phyloP scores from a whole-genome alignment of 2,797 vertebrate genomes.

The Pseudomugil gertrudae region DNA sequence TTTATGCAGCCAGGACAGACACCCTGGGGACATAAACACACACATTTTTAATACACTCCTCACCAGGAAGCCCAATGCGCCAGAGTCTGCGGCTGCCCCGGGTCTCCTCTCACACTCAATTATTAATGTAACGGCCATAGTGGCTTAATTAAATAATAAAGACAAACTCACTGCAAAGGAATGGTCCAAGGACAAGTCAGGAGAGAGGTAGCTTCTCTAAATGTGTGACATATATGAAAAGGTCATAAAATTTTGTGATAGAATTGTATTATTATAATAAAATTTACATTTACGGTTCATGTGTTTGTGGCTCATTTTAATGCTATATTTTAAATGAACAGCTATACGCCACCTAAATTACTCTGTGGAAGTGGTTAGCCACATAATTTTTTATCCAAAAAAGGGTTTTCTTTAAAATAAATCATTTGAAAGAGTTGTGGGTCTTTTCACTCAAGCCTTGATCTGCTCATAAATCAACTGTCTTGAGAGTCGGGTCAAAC shows the following conservation, averaged over 20 bases:
- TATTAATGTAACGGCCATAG: slow-evolving; percentile 86
- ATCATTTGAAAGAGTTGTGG: slow-evolving; percentile 64
- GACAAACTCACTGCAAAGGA: slow-evolving; percentile 81
- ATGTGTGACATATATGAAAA: slow-evolving; percentile 50
- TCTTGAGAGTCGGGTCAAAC: slow-evolving; percentile 73
- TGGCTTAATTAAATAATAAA: slow-evolving; percentile 88
- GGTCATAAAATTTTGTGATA: slow-evolving; percentile 41
- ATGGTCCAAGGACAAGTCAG: slow-evolving; percentile 79
- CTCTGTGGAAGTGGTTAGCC: slow-evolving; percentile 11
- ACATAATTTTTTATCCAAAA: slow-evolving; percentile 17
- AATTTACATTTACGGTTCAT: slow-evolving; percentile 28
- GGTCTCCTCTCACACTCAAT: slow-evolving; percentile 86
- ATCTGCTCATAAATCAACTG: slow-evolving; percentile 75
- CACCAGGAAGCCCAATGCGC: slow-evolving; percentile 82
- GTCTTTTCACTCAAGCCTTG: slow-evolving; percentile 61
- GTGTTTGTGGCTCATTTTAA: slow-evolving; percentile 10
- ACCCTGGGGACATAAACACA: slow-evolving; percentile 85
- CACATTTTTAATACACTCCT: slow-evolving; percentile 89
- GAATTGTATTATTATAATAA: slow-evolving; percentile 26
- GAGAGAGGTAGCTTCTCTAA: slow-evolving; percentile 54
- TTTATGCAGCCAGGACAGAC: slow-evolving; percentile 86
- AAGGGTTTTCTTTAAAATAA: slow-evolving; percentile 36
- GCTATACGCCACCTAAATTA: slow-evolving; percentile 13
- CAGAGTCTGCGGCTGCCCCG: slow-evolving; percentile 76
- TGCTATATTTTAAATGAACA: background rate